Evolutionary conservation across 2,113 vertebrate genomes (phyloP), one percentile per base, ranked within the genome.

Genomic region (Pyxicephalus adspersus): DNA sequence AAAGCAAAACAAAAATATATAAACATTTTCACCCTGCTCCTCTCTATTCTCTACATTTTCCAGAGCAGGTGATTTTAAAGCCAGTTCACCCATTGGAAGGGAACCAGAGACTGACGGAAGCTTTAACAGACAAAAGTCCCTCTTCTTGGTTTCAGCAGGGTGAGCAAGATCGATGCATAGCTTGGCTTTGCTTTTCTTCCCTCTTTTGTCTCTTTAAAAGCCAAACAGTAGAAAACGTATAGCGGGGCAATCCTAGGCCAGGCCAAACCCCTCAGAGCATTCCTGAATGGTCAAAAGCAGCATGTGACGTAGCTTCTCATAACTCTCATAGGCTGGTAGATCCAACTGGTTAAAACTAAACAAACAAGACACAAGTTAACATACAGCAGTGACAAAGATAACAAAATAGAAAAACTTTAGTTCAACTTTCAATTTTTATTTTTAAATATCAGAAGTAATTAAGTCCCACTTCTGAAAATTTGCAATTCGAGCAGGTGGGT

Each of bases 281-380:
- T 98, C 96, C 93, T 98, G 96, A 91, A 98, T 96, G 90, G 96
- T 95, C 93, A 97, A 86, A 87, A 98, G 95, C 95, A 98, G 94
- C 96, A 98, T 98, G 88, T 97, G 96, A 90, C 96, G 95, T 91
- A 97, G 91, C 89, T 98, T 98, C 91, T 98, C 96, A 25, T 97
- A 96, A 91, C 96, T 98, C 90, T 98, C 96, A 54, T 97, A 98
- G 85, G 96, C 96, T 86, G 96, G 96, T 79, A 98, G 94, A 90
- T 97, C 96, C 94, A 97, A 92, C 92, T 97, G 96, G 94, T 98
- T 98, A 92, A 98, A 98, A 94, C 96, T 97, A 83, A 20, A 76
- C 26, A 19, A 68, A 34, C 20, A 22, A 26, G n/a, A 58, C 6
- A 34, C 2, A 29, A 17, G 28, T 57, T 26, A 68, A 61, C 9